phyloP scores from a whole-genome alignment of 2,113 vertebrate species.

The Alaudala cheleensis region DNA sequence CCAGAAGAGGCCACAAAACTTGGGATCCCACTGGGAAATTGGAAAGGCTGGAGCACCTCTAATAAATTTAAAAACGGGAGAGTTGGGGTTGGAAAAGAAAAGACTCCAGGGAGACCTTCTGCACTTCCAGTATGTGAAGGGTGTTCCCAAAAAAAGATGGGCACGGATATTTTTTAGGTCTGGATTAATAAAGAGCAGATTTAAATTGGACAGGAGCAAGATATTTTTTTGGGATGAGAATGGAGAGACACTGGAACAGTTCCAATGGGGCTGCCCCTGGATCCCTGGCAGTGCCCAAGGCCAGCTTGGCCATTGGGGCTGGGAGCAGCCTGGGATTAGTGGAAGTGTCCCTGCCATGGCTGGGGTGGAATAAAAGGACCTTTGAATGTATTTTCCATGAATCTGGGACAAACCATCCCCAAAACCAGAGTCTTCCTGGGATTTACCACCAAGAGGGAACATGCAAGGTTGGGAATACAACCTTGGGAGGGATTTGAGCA shows the following conservation, averaged over 20 bases:
- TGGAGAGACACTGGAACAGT: background rate
- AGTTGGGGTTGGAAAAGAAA: background rate
- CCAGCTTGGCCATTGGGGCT: rapidly evolving
- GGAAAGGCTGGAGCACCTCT: background rate
- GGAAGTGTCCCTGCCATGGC: background rate
- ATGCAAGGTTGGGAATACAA: background rate
- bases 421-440: background rate
- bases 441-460: background rate
- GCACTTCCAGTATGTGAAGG: background rate
- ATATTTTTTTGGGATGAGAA: background rate
- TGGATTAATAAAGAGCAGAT: background rate
- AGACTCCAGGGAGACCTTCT: background rate
- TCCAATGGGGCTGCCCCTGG: background rate
- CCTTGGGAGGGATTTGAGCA: background rate
- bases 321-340: background rate
- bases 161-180: background rate
- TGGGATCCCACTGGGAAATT: background rate
- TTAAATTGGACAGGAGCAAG: background rate
- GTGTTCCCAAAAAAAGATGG: background rate
- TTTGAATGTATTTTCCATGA: background rate
- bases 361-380: background rate
- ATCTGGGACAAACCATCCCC: background rate
- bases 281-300: background rate
- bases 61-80: background rate
- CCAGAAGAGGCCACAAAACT: background rate